Conservation (phyloP, 2,797 vertebrate genomes). For the Mus spretus region DNA sequence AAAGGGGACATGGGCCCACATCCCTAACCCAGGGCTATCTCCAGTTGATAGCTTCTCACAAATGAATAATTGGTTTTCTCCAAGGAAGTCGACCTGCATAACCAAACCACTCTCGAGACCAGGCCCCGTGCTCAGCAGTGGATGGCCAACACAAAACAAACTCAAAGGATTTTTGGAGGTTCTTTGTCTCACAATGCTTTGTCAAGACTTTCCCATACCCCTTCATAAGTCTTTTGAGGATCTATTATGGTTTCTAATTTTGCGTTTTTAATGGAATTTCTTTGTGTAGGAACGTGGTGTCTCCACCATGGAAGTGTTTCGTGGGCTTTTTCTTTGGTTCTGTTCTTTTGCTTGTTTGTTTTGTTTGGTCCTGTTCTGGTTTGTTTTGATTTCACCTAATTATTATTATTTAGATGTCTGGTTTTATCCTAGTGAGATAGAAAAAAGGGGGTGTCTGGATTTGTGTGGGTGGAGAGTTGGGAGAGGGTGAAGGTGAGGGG, state of each 20-base stretch:
- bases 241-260: not conserved
- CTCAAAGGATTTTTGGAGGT: not conserved
- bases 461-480: not conserved
- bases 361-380: not conserved
- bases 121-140: not conserved
- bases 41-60: not conserved
- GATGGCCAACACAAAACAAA: not conserved
- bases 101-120: not conserved
- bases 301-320: not conserved
- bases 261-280: not conserved
- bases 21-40: not conserved
- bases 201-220: not conserved
- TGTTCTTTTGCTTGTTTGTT: not conserved
- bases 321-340: not conserved
- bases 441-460: not conserved
- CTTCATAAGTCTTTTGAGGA: not conserved
- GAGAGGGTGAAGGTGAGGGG: not conserved
- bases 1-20: not conserved
- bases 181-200: not conserved
- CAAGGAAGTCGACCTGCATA: not conserved
- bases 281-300: not conserved
- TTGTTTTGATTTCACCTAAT: not conserved
- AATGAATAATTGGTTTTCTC: not conserved
- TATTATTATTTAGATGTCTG: not conserved
- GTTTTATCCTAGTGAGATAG: not conserved